Base-by-base conservation (phyloP, 2,888 invertebrate species). In the Epinotia brunnichana region DNA sequence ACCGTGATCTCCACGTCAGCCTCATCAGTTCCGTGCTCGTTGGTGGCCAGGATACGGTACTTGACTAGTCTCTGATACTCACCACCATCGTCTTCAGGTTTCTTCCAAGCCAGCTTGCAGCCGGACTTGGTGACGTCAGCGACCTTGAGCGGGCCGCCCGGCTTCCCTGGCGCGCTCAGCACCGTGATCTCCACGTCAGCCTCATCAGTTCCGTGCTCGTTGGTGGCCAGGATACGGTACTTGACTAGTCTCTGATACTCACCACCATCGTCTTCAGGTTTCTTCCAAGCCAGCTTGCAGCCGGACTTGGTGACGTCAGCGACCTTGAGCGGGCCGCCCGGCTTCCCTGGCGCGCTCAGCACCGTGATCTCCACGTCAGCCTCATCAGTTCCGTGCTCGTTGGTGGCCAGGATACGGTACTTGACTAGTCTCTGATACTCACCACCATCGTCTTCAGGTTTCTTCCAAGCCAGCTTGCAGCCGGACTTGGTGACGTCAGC, bases 71-170 rank as follows among this genome's bases (percentile, higher is more conserved):
- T 13, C 3, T 13, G 48, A n/a, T 11, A 84, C 89, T 80, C 69
- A 81, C 99, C 99, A 81, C 98, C 98, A 89, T 98, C 98, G 85
- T 99, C 98, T 81, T 98, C 97, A 0, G 98, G 98, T 81, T 98
- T 98, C 81, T 97, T 96, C 98, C 98, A 99, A 77, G 97, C 95
- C 64, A 99, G 93, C 85, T 98, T 98, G 88, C 97, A 97, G 69
- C 97, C 96, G 78, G 96, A 96, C 88, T 98, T 98, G 51, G 97
- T 97, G 29, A 99, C 96, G 81, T 98, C 97, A 0, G 95, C 92
- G 13, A 98, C 97, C 89, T 97, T 96, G 9, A 99, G 94, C 2
- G 98, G 98, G 11, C 98, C 98, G 76, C 96, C 96, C 1, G 98
- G 98, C 82, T 96, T 97, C 75, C 96, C 94, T 4, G 99, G 98